These are phyloP conservation scores for Psephotus haematonotus DNA, from an alignment of 2,113 vertebrate species.

Conservation along the genomic window DNA sequence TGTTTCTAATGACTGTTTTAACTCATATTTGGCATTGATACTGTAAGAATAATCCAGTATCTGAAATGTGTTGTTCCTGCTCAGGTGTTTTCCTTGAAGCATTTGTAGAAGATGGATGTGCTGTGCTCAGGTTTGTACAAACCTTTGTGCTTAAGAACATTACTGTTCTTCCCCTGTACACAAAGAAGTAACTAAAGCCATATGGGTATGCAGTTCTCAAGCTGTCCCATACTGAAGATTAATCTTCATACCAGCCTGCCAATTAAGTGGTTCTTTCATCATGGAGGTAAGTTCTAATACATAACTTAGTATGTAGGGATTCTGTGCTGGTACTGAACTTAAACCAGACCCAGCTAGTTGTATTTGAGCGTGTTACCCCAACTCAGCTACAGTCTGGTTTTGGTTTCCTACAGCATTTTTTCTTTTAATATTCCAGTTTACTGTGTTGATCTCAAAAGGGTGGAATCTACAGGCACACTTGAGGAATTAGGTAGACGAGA, in stretches of 20 bases:
- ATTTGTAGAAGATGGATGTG: neutral
- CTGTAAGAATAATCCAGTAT: neutral
- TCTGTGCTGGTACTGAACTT: neutral
- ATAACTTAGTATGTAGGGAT: neutral
- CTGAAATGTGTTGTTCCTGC: neutral
- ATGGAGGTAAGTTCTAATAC: neutral
- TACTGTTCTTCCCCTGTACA: fast-evolving
- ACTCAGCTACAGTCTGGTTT: neutral
- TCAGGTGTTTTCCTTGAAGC: neutral
- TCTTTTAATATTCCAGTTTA: neutral
- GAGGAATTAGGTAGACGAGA: neutral
- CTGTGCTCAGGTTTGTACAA: neutral
- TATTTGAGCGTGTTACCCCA: neutral
- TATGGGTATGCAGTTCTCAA: neutral
- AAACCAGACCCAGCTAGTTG: neutral
- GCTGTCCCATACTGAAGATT: neutral
- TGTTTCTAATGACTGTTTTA: neutral
- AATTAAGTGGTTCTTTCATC: neutral
- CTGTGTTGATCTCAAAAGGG: neutral
- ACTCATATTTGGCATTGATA: neutral
- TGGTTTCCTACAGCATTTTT: neutral
- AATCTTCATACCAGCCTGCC: neutral
- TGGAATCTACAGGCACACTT: neutral
- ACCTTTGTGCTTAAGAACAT: neutral
- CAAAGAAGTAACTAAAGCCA: neutral